phyloP scores from a whole-genome alignment of 2,113 vertebrate genomes.

The Platysternon megacephalum region DNA sequence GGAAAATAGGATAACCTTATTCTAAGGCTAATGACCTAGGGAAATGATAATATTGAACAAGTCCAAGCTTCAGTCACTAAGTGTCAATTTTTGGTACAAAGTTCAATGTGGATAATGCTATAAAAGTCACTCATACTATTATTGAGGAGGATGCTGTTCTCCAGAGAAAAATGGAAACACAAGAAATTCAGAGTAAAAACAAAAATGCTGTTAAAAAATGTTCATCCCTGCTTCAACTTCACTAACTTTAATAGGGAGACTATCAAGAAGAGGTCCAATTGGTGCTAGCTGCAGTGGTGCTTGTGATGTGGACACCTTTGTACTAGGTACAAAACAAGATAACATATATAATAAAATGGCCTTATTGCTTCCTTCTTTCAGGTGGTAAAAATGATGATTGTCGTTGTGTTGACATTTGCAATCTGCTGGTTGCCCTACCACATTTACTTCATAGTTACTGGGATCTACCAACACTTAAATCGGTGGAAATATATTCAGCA shows the following conservation, averaged over 20 bases:
- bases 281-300: neutral
- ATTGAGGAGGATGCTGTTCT: neutral
- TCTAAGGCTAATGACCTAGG: neutral
- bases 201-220: neutral
- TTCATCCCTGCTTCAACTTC: neutral
- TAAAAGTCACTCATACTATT: neutral
- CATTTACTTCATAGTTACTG: constrained; percentile 92
- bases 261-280: neutral
- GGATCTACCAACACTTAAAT: constrained; percentile 85
- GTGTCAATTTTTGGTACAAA: neutral
- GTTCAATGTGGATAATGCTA: neutral
- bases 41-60: neutral
- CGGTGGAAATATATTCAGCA: constrained; percentile 96
- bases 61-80: neutral
- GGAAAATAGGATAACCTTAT: neutral
- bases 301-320: neutral
- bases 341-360: neutral
- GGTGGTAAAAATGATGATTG: constrained; percentile 99
- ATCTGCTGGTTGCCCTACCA: constrained; percentile 98
- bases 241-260: neutral
- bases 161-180: neutral
- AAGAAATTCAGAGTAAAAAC: neutral
- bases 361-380: constrained; percentile 65
- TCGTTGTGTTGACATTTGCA: constrained; percentile 95
- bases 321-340: neutral